Base-by-base conservation (phyloP, 2,888 invertebrate genomes). In the Phytoseiulus persimilis region DNA sequence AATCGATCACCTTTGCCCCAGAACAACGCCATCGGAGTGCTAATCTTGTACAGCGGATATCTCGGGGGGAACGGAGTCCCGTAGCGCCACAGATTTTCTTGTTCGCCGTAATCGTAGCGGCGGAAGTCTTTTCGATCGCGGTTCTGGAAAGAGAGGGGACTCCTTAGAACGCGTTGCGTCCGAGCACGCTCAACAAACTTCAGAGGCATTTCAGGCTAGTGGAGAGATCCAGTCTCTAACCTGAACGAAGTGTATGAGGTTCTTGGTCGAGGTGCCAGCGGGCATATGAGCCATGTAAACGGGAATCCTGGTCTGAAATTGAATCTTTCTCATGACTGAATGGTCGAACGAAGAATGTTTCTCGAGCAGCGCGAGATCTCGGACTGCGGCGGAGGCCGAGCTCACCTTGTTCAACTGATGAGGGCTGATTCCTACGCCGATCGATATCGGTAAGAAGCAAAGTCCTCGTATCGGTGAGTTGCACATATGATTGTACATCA, bases 271-370 rank as follows among this genome's bases (percentile, higher is more conserved):
- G 14, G 87, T 87, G 6, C 87, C 87, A 9, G 87, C 32, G 14
- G 87, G 87, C 87, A 87, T 87, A 23, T 87, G 87, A 14, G 87
- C 87, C 87, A 87, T 87, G 18, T 87, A 87, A 9, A 87, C 87
- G 3, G 87, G 87, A 33, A 87, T 87, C 33, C 87, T 33, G 5
- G 87, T 87, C 87, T 87, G 87, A 6, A 87, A 87, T n/a, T 0
- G 18, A 23, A 65, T 6, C 18, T 23, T 28, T 23, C 2, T 23
- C 65, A 11, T n/a, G n/a, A n/a, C n/a, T n/a, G n/a, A n/a, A n/a
- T n/a, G n/a, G n/a, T n/a, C n/a, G n/a, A n/a, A n/a, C n/a, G n/a
- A n/a, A 39, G 9, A 39, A 39, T 39, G 39, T 9, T 6, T 6
- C 39, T 39, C 39, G 39, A 39, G 39, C 5, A 39, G 5, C 5